Evolutionary conservation across 2,888 invertebrate species (phyloP).

Genomic region (Phoenoteleia sp.): DNA sequence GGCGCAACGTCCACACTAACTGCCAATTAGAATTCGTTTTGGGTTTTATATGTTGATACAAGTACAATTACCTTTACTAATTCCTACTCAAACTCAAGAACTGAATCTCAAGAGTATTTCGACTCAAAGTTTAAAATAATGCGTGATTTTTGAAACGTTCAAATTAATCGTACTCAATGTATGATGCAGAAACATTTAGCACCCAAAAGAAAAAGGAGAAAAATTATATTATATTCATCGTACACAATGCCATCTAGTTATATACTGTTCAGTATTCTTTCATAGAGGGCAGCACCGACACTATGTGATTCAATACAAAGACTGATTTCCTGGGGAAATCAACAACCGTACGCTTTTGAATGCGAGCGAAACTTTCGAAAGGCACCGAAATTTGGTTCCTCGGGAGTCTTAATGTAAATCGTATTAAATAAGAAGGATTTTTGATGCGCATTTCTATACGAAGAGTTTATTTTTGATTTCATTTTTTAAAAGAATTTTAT

Average conservation of each 20-base stretch:
- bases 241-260: too few species aligned
- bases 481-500: too few species aligned
- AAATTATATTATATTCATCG: too few species aligned
- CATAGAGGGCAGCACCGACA: constrained; percentile 5
- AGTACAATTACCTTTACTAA: constrained; percentile 12
- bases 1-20: constrained; percentile 85
- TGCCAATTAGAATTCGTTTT: constrained; percentile 84
- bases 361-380: too few species aligned
- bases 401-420: too few species aligned
- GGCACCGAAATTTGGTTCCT: too few species aligned
- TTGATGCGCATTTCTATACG: too few species aligned
- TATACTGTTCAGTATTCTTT: constrained; percentile 30
- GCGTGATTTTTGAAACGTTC: neutral
- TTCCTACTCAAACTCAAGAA: constrained; percentile 23
- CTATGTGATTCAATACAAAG: neutral
- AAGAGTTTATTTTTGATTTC: too few species aligned
- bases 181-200: too few species aligned
- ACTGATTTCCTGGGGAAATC: constrained; percentile 39
- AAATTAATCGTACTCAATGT: neutral
- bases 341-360: neutral
- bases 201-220: too few species aligned
- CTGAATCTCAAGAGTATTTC: too few species aligned
- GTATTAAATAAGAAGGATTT: too few species aligned
- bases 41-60: constrained; percentile 80
- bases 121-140: constrained; percentile 5